A percentile compares a stretch with the other conserved stretches of the same genome.
Conservation (phyloP, 2,888 invertebrate genomes). For the Cosmia trapezina region DNA sequence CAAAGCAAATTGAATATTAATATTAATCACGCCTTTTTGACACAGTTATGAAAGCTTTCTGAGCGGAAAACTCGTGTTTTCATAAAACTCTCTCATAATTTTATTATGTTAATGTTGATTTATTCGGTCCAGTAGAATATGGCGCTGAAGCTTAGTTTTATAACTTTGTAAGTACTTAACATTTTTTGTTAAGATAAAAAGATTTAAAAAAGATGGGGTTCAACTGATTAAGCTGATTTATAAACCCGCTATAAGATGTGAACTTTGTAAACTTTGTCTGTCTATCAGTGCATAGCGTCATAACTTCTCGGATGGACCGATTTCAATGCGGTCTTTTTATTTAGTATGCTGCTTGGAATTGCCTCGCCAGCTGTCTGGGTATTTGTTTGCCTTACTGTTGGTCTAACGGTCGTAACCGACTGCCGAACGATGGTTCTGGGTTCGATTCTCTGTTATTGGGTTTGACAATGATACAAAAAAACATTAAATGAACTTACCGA, state of each 20-base stretch:
- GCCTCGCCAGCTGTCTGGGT: background rate
- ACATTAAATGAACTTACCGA: too few species aligned
- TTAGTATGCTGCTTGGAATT: background rate
- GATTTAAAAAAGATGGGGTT: background rate
- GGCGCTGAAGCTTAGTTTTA: background rate
- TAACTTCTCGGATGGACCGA: background rate
- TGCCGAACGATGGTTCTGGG: background rate
- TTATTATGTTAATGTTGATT: slow-evolving; percentile 23
- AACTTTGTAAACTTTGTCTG: background rate
- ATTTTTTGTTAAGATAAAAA: background rate
- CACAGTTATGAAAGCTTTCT: slow-evolving; percentile 25
- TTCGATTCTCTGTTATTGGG: background rate
- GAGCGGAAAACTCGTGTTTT: slow-evolving; percentile 39
- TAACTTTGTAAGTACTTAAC: background rate
- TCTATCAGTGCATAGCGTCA: background rate
- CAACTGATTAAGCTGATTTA: background rate
- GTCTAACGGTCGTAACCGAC: background rate
- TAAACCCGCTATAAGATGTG: background rate
- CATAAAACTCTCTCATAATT: slow-evolving; percentile 12
- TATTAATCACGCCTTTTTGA: slow-evolving; percentile 36
- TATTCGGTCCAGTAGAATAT: slow-evolving; percentile 1
- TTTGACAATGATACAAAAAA: background rate
- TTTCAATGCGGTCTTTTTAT: background rate
- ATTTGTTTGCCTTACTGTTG: background rate
- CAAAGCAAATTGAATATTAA: slow-evolving; percentile 28